Conservation (phyloP, 30 jellyfish, hydroid and myxozoan genomes). For the Haliclystus octoradiatus region DNA sequence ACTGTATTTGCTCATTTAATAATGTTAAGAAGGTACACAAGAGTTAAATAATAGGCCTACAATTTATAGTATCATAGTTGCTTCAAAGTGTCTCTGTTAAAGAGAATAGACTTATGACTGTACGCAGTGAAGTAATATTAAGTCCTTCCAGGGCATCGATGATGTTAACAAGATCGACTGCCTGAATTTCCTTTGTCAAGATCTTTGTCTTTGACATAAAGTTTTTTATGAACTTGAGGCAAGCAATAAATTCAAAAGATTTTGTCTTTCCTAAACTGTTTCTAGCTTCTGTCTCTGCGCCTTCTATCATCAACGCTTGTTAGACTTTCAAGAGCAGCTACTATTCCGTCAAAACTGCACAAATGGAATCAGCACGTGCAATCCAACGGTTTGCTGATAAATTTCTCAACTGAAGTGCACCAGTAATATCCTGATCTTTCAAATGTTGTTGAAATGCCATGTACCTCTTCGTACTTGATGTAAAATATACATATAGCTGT, state of each 20-base stretch:
- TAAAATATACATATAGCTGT: constrained; percentile 24
- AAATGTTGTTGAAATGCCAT: constrained; percentile 28
- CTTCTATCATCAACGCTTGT: constrained; percentile 8
- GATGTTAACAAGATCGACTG: constrained; percentile 20
- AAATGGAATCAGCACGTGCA: constrained; percentile 26
- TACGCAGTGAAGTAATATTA: no score
- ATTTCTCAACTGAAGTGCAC: constrained; percentile 24
- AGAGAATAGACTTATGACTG: no score
- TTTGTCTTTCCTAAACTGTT: constrained; percentile 21
- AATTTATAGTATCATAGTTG: no score
- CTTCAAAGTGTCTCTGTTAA: no score
- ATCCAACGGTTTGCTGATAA: constrained; percentile 34
- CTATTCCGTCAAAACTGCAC: constrained; percentile 27
- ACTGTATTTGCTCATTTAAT: no score
- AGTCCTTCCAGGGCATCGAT: constrained; percentile 27
- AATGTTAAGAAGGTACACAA: no score
- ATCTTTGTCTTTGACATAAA: constrained; percentile 7
- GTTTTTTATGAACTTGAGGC: constrained; percentile 11
- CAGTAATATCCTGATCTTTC: constrained; percentile 32
- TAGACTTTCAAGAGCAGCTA: constrained; percentile 11
- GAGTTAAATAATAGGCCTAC: no score
- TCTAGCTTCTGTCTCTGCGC: constrained; percentile 15
- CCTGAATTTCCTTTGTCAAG: constrained; percentile 15
- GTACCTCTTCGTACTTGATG: constrained; percentile 34
- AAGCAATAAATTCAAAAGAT: constrained; percentile 20